Conservation (phyloP, 2,797 vertebrate genomes). For the Morelia viridis region DNA sequence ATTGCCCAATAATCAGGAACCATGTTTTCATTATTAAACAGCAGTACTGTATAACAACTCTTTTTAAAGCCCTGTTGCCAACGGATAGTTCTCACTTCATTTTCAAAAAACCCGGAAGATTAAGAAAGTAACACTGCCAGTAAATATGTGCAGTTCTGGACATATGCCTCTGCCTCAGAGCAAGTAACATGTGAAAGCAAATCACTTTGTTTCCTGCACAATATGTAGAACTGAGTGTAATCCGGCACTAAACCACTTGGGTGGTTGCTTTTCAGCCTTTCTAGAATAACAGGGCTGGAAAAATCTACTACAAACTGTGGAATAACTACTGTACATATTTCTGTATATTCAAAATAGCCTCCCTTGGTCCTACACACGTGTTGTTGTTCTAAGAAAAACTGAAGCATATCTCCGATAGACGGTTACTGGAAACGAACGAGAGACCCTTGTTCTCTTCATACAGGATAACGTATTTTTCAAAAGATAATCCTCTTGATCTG, state of each 20-base stretch:
- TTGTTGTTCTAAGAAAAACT: not conserved
- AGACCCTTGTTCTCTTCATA: slow-evolving; percentile 58
- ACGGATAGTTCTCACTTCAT: slow-evolving; percentile 15
- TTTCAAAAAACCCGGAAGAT: slow-evolving; percentile 42
- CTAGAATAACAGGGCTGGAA: slow-evolving; percentile 66
- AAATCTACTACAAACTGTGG: slow-evolving; percentile 69
- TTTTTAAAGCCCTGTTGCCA: slow-evolving; percentile 33
- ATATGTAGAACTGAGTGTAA: slow-evolving; percentile 70
- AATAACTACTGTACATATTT: slow-evolving; percentile 62
- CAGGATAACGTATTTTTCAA: not conserved
- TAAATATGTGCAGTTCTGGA: slow-evolving; percentile 31
- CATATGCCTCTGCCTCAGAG: slow-evolving; percentile 27
- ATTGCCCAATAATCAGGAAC: slow-evolving; percentile 40
- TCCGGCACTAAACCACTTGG: slow-evolving; percentile 68
- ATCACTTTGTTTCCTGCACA: slow-evolving; percentile 65
- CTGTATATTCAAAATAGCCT: slow-evolving; percentile 70
- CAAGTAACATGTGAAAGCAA: slow-evolving; percentile 55
- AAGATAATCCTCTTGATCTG: not conserved
- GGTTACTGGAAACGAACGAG: slow-evolving; percentile 71
- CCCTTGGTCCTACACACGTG: slow-evolving; percentile 14
- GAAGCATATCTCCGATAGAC: slow-evolving; percentile 72
- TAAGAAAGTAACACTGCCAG: slow-evolving; percentile 29
- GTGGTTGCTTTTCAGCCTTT: slow-evolving; percentile 72
- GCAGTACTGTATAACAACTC: not conserved
- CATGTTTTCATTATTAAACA: slow-evolving; percentile 12